Evolutionary conservation across 2,888 invertebrate genomes (phyloP).

Genomic region (Pseudanteris insignis): DNA sequence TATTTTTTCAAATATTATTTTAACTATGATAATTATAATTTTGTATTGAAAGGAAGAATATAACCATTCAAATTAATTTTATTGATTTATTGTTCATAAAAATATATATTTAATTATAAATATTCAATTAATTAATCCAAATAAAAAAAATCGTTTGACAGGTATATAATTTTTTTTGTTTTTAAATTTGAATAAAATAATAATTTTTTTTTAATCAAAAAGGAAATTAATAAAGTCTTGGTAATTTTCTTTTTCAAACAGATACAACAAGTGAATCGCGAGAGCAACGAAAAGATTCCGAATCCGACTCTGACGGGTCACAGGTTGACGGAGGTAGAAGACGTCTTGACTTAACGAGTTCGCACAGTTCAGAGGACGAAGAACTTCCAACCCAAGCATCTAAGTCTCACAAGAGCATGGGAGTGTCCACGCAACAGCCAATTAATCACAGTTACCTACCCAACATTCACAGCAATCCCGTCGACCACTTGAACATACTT

Average conservation of each 20-base stretch:
- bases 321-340: slow-evolving; percentile 73
- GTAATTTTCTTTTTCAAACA: too few relatives aligned
- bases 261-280: slow-evolving; percentile 53
- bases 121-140: slow-evolving; percentile 2
- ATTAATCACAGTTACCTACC: slow-evolving; percentile 69
- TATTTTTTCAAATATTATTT: too few relatives aligned
- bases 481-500: slow-evolving; percentile 62
- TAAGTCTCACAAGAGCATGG: slow-evolving; percentile 61
- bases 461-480: slow-evolving; percentile 67
- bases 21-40: too few relatives aligned
- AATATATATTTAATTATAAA: too few relatives aligned
- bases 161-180: too few relatives aligned
- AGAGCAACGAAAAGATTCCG: slow-evolving; percentile 73
- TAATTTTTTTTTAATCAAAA: neutral
- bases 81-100: too few relatives aligned
- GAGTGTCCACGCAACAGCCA: slow-evolving; percentile 61
- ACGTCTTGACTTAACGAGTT: slow-evolving; percentile 90
- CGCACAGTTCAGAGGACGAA: slow-evolving; percentile 93
- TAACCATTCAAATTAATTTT: too few relatives aligned
- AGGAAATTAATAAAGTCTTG: neutral
- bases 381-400: slow-evolving; percentile 64
- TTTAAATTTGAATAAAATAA: neutral
- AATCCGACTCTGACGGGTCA: slow-evolving; percentile 84
- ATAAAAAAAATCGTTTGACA: too few relatives aligned
- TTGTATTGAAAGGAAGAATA: too few relatives aligned